Evolutionary conservation across 2,797 vertebrate species (phyloP), one percentile per base, ranked within the genome.

Genomic region (Meda fulgida): DNA sequence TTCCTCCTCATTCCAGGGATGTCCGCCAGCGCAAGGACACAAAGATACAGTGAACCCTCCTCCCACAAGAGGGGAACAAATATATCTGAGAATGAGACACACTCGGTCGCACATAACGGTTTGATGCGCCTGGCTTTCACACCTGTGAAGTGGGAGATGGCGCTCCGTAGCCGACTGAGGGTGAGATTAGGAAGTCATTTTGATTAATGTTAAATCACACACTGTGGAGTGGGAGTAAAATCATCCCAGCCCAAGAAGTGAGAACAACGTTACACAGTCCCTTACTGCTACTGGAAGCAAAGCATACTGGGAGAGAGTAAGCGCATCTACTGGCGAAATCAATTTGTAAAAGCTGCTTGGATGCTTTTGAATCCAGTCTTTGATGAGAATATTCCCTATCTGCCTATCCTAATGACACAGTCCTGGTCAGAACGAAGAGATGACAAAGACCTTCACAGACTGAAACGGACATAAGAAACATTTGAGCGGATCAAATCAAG

Each of bases 131-230:
- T 48, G 53, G 77, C 46, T 51, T 69, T 83, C 75, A 65, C 80
- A 65, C 85, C 80, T 67, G 70, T 26, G 26, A 80, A 78, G 73
- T 79, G 84, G 26, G 53, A 72, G 48, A 69, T 40, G 21, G 36
- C 21, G 2, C 36, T 65, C 60, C 4, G 31, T 55, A n/a, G 72
- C 31, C 38, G 66, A 38, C 72, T 67, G 67, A 86, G 48, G 23
- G 83, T 58, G 46, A 79, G 69, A 48, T 75, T 72, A 65, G 40
- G 67, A 77, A 80, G 66, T 83, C 80, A n/a, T 48, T 83, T 69
- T 72, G 75, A 87, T 83, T 85, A 83, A 85, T 85, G 80, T 83
- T 71, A 80, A 86, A 86, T 82, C 66, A 38, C 53, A 76, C 36
- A 38, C 73, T 48, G 81, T 76, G 58, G 40, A 55, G 46, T 53